Conservation (phyloP, 2,888 invertebrate genomes). For the Bhutanitis thaidina region DNA sequence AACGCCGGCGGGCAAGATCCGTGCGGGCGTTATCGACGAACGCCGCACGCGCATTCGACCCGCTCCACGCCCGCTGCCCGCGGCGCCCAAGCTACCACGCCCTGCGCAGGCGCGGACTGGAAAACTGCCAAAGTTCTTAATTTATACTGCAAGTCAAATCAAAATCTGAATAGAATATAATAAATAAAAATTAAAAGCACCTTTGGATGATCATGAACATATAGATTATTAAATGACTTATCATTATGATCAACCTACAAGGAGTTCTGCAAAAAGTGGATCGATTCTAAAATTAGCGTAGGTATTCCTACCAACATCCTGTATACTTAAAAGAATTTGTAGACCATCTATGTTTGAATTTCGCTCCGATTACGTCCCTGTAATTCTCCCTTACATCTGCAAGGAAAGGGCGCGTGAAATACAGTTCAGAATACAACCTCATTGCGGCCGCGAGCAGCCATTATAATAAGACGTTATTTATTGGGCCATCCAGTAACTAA, state of each 20-base stretch:
- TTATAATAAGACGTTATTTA: conserved; percentile 76
- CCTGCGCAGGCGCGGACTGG: conserved; percentile 48
- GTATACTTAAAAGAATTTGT: too few relatives aligned
- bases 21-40: conserved; percentile 49
- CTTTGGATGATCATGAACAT: too few relatives aligned
- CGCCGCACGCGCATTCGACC: conserved; percentile 39
- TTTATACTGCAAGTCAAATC: too few relatives aligned
- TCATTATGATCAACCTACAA: too few relatives aligned
- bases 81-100: conserved; percentile 56
- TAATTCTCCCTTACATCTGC: background rate
- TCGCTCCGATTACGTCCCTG: conserved; percentile 5
- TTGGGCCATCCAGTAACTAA: conserved; percentile 60
- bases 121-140: background rate
- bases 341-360: background rate
- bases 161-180: too few relatives aligned
- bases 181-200: too few relatives aligned
- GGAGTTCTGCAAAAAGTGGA: too few relatives aligned
- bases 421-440: conserved; percentile 45
- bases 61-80: conserved; percentile 46
- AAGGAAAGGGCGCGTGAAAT: conserved; percentile 50
- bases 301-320: too few relatives aligned
- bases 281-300: too few relatives aligned
- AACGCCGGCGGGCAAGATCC: conserved; percentile 27
- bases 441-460: conserved; percentile 48
- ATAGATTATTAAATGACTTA: too few relatives aligned